These are phyloP conservation scores for Drosophila nr. perissopoda DNA, from an alignment of 2,888 invertebrate genomes.

Conservation along the genomic window DNA sequence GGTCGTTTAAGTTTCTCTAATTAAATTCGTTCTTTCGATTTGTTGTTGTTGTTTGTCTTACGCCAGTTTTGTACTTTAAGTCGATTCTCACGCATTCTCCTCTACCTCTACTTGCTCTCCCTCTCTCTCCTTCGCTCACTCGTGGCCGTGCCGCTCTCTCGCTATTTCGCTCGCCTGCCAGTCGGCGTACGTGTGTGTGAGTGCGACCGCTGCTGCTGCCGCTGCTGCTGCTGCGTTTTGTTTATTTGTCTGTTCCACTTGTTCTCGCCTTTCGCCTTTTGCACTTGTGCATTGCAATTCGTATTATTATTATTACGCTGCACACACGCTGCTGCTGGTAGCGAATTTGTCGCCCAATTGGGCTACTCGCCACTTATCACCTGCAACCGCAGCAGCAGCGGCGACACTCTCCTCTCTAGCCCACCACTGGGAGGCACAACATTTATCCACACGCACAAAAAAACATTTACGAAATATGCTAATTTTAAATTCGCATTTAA, in stretches of 20 bases:
- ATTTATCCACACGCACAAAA: slow-evolving; percentile 50
- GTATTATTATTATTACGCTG: slow-evolving; percentile 37
- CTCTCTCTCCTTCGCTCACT: slow-evolving; percentile 15
- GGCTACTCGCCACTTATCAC: slow-evolving; percentile 19
- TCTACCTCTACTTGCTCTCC: slow-evolving; percentile 25
- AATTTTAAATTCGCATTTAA: slow-evolving; percentile 17
- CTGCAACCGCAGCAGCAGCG: slow-evolving; percentile 31
- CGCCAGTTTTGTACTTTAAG: slow-evolving; percentile 63
- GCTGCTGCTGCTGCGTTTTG: slow-evolving; percentile 62
- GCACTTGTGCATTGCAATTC: slow-evolving; percentile 62
- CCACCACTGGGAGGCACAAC: slow-evolving; percentile 19
- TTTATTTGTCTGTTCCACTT: slow-evolving; percentile 77
- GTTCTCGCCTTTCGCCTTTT: slow-evolving; percentile 65
- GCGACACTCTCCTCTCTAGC: slow-evolving; percentile 24
- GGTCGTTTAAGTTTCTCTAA: slow-evolving; percentile 46
- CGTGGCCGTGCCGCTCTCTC: slow-evolving; percentile 14
- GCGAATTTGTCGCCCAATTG: slow-evolving; percentile 50
- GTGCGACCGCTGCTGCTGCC: slow-evolving; percentile 36
- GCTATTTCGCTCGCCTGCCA: slow-evolving; percentile 11
- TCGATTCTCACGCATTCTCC: slow-evolving; percentile 42
- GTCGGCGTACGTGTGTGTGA: slow-evolving; percentile 10
- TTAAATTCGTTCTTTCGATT: slow-evolving; percentile 41
- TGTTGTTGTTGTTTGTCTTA: slow-evolving; percentile 47
- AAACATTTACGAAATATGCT: slow-evolving; percentile 36
- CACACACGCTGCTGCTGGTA: slow-evolving; percentile 7